Evolutionary conservation across 2,113 vertebrate species (phyloP).

Genomic region (Limnothrissa miodon): DNA sequence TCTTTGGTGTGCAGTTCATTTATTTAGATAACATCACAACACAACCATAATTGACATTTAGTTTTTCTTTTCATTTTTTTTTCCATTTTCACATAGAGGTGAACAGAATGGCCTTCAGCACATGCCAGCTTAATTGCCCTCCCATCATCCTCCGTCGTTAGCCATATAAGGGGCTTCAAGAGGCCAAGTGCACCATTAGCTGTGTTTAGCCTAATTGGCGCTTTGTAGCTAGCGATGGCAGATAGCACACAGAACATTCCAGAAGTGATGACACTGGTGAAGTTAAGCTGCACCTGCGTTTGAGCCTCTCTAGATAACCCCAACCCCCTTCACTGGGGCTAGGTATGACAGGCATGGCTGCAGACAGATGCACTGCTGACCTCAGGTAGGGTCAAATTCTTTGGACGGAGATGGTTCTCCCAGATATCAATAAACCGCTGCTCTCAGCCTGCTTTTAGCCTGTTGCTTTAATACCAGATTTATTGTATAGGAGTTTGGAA

Average conservation of each 20-base stretch:
- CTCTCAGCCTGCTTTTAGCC: not conserved
- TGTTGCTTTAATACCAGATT: not conserved
- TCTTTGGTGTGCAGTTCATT: no score
- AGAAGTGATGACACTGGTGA: not conserved
- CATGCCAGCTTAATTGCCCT: conserved; percentile 1
- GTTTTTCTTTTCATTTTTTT: not conserved
- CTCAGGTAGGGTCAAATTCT: no score
- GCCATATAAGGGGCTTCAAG: not conserved
- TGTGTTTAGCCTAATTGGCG: not conserved
- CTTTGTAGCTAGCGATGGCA: not conserved
- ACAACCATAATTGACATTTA: not conserved
- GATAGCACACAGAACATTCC: not conserved
- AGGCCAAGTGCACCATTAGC: not conserved
- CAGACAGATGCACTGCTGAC: not conserved
- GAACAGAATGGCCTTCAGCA: not conserved
- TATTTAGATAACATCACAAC: no score
- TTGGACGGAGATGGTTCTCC: not conserved
- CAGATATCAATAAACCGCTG: not conserved
- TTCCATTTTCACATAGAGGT: not conserved
- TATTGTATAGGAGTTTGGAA: not conserved
- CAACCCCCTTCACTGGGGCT: not conserved
- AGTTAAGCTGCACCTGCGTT: not conserved
- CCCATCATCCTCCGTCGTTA: not conserved
- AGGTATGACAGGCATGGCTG: not conserved
- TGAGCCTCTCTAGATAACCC: not conserved